Evolutionary conservation across 2,888 invertebrate genomes (phyloP), one percentile per base, ranked within the genome.

Genomic region (Rosalia funebris): DNA sequence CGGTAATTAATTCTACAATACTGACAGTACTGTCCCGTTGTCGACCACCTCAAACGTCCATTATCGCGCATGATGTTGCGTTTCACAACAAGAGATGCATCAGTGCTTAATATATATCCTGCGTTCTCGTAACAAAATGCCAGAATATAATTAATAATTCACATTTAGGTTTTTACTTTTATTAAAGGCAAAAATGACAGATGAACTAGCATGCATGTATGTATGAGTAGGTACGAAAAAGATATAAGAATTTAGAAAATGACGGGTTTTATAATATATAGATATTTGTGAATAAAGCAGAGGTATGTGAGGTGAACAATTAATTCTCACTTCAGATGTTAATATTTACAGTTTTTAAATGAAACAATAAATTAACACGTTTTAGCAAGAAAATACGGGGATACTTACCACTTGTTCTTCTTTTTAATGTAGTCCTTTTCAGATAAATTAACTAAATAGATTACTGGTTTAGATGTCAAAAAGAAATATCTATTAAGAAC

Each of bases 351-450:
- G n/a, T n/a, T n/a, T n/a, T n/a, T n/a, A n/a, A n/a, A n/a, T n/a
- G n/a, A n/a, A n/a, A n/a, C n/a, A n/a, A n/a, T n/a, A n/a, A n/a
- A n/a, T n/a, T n/a, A n/a, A n/a, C n/a, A n/a, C n/a, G n/a, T n/a
- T n/a, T n/a, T n/a, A n/a, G n/a, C n/a, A n/a, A n/a, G n/a, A n/a
- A n/a, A n/a, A n/a, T 41, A 56, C 34, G 34, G 16, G 47, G 32
- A 20, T 48, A 83, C 87, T 82, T 83, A 92, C 97, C 97, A 98
- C 84, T 98, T 98, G 79, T 98, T 98, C 84, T 98, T 98, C 86
- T 98, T 98, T 74, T 96, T 90, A 74, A 96, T 95, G 82, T 95
- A 99, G 83, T 99, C 99, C 82, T 96, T 97, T 82, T 98, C 97
- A 0, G 98, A 93, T 64, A 99, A 85, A 83, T 99, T 99, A 5